These are phyloP conservation scores for Gila robusta DNA, from an alignment of 2,797 vertebrate genomes.

Conservation along the genomic window DNA sequence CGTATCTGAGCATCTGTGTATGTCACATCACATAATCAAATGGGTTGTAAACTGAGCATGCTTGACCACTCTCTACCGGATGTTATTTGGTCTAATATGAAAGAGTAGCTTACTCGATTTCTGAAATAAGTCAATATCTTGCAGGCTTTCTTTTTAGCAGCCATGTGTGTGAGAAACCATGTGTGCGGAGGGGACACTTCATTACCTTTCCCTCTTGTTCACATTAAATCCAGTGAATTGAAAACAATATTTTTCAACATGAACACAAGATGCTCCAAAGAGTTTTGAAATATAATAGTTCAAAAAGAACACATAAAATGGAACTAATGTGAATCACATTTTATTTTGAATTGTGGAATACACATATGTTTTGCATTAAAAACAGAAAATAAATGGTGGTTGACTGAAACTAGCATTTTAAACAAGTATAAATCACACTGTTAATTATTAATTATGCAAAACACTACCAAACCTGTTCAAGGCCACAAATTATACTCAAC, in stretches of 20 bases:
- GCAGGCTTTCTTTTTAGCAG: conserved; percentile 26
- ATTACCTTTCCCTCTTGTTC: conserved; percentile 27
- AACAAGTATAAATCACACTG: neutral
- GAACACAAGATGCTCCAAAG: neutral
- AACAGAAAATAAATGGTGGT: neutral
- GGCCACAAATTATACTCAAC: conserved; percentile 22
- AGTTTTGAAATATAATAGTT: conserved; percentile 40
- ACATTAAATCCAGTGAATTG: conserved; percentile 25
- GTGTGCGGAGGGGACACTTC: conserved; percentile 3
- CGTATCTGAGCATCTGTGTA: conserved; percentile 46
- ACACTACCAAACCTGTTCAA: conserved; percentile 11
- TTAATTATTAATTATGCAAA: conserved; percentile 6
- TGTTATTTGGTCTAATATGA: conserved; percentile 14
- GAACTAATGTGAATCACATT: conserved; percentile 23
- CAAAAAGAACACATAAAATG: conserved; percentile 34
- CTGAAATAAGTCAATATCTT: conserved; percentile 32
- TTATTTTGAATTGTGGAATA: conserved; percentile 15
- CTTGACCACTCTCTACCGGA: conserved; percentile 22
- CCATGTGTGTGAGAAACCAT: conserved; percentile 2
- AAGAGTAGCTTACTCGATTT: conserved; percentile 1
- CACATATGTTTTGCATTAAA: conserved; percentile 25
- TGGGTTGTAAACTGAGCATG: conserved; percentile 12
- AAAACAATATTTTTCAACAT: conserved; percentile 24
- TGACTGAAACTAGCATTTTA: conserved; percentile 3
- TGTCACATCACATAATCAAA: conserved; percentile 59